Percentiles rank a stretch among this genome's conserved stretches.
Evolutionary conservation across 2,888 invertebrate genomes (phyloP).

Genomic region (Tillus elongatus): DNA sequence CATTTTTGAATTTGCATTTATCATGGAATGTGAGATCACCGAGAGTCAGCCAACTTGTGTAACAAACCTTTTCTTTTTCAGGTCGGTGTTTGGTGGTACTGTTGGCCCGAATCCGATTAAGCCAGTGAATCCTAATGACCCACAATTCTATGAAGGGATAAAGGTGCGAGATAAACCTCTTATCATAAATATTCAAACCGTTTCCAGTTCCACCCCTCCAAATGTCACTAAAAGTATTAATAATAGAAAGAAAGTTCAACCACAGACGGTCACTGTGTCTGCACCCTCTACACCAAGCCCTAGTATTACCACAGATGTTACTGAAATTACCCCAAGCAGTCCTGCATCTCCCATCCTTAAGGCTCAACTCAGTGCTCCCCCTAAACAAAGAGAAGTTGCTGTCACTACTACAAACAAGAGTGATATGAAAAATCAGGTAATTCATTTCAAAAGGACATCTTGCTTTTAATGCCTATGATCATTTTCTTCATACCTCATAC

Average conservation of each 20-base stretch:
- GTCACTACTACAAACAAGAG: constrained; percentile 39
- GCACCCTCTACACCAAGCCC: constrained; percentile 11
- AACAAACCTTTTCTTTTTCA: constrained; percentile 38
- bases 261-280: constrained; percentile 9
- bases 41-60: too few relatives aligned
- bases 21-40: too few relatives aligned
- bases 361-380: constrained; percentile 70
- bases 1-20: too few relatives aligned
- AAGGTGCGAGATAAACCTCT: constrained; percentile 54
- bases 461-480: not conserved
- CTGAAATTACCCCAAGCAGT: constrained; percentile 41
- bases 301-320: constrained; percentile 6
- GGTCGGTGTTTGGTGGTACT: constrained; percentile 72
- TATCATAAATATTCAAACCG: constrained; percentile 41
- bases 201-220: constrained; percentile 28
- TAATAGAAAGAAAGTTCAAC: constrained; percentile 12
- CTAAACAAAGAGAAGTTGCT: constrained; percentile 42
- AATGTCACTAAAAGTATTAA: not conserved
- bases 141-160: constrained; percentile 62
- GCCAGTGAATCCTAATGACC: constrained; percentile 44
- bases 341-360: constrained; percentile 74
- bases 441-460: constrained; percentile 9
- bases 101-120: constrained; percentile 72
- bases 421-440: constrained; percentile 51
- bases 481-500: too few relatives aligned